Evolutionary conservation across 35 echinoderm and acorn worm species (phyloP).

Genomic region (Heliocidaris tuberculata): DNA sequence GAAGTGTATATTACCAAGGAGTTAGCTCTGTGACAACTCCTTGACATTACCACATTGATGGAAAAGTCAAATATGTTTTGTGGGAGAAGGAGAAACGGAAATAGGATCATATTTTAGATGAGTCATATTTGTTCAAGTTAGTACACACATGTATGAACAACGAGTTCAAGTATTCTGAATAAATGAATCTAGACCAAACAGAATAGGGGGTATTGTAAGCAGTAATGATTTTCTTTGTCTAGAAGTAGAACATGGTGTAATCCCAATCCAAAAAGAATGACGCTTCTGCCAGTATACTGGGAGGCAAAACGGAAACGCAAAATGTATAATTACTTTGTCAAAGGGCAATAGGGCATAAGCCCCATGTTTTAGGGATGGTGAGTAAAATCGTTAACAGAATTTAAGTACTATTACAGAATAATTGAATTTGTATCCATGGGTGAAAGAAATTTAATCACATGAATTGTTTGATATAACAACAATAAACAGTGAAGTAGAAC

Average conservation of each 20-base stretch:
- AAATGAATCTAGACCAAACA: neutral
- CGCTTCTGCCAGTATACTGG: too few species aligned
- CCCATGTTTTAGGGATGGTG: too few species aligned
- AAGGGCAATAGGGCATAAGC: too few species aligned
- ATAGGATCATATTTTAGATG: neutral
- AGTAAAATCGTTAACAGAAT: too few species aligned
- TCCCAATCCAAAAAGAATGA: neutral
- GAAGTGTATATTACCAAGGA: neutral
- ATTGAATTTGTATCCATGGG: too few species aligned
- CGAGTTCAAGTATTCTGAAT: neutral
- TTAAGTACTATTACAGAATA: too few species aligned
- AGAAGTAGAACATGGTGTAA: neutral
- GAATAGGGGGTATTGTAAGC: neutral
- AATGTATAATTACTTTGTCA: too few species aligned
- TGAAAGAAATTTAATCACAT: too few species aligned
- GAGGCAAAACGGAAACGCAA: too few species aligned
- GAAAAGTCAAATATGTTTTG: neutral
- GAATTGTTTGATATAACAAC: too few species aligned
- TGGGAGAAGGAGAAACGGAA: neutral
- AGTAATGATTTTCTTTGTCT: neutral
- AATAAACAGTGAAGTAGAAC: too few species aligned
- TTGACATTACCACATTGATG: neutral
- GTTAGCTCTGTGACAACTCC: too few species aligned
- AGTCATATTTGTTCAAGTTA: neutral
- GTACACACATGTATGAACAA: neutral